Conservation (phyloP, 1,140 invertebrate genomes). For the Drosophila carrolli region DNA sequence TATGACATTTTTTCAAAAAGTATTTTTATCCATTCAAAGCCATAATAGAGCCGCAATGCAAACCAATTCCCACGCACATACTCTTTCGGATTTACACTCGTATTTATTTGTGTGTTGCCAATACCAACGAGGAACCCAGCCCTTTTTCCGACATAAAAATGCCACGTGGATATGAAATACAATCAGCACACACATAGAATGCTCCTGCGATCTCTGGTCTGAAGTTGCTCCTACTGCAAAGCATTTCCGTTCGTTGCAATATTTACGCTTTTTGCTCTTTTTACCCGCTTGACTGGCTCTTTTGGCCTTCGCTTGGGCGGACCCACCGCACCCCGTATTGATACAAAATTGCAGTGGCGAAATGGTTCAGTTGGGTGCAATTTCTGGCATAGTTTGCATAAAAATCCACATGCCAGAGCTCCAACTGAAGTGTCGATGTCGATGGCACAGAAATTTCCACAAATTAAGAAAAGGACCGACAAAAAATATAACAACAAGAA, state of each 20-base stretch:
- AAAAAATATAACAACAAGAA: slow-evolving; percentile 25
- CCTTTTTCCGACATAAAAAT: slow-evolving; percentile 32
- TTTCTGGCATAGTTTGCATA: slow-evolving; percentile 69
- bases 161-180: slow-evolving; percentile 46
- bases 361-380: slow-evolving; percentile 65
- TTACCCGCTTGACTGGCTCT: slow-evolving; percentile 21
- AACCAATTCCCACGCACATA: slow-evolving; percentile 34
- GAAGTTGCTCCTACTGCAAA: slow-evolving; percentile 25
- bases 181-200: slow-evolving; percentile 39
- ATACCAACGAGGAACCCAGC: slow-evolving; percentile 6
- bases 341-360: slow-evolving; percentile 59
- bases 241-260: slow-evolving; percentile 43
- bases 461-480: slow-evolving; percentile 60
- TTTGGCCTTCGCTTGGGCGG: slow-evolving; percentile 40
- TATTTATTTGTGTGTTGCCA: slow-evolving; percentile 14
- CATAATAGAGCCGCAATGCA: slow-evolving; percentile 44
- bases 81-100: slow-evolving; percentile 31
- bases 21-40: slow-evolving; percentile 31
- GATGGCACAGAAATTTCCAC: slow-evolving; percentile 49
- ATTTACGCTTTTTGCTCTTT: slow-evolving; percentile 47
- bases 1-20: slow-evolving; percentile 35
- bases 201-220: slow-evolving; percentile 27
- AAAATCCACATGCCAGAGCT: slow-evolving; percentile 54
- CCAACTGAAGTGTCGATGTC: slow-evolving; percentile 52
- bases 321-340: slow-evolving; percentile 21